Evolutionary conservation across 2,113 vertebrate genomes (phyloP), one percentile per base, ranked within the genome.

Genomic region (Solea senegalensis): DNA sequence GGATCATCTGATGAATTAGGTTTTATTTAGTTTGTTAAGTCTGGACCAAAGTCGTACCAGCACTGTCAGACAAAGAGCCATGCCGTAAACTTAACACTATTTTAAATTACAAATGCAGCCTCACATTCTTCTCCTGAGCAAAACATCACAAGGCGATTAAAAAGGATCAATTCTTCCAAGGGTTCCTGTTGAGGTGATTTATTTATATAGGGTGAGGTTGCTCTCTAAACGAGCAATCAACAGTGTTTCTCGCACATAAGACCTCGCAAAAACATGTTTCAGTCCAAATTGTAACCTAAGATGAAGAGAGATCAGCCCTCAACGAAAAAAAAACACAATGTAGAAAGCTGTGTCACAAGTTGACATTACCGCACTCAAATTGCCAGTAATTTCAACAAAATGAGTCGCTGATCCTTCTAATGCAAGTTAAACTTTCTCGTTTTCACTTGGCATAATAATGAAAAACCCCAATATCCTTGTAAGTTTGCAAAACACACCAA

Each of bases 191-290:
- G 66, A 60, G 43, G 43, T 65, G 58, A 69, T 72, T 70, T 71
- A 52, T 44, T 64, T 53, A 26, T 28, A 16, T 14, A 53, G 65
- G 57, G 16, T 43, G 49, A 45, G 60, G 59, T 15, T 52, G 52
- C 65, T 59, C 69, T 46, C 28, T n/a, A 15, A 75, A 73, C 65
- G 68, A 34, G 62, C 76, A 76, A 82, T 84, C 65, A 80, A 26
- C 43, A 74, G 79, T 49, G 40, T n/a, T 12, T 44, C 46, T 51
- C 55, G 34, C 10, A 58, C 8, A 21, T 55, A 7, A 28, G 27
- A 4, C 53, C 53, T 14, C 12, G 8, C 11, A 14, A 13, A 55
- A 54, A 53, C 26, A 27, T 8, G 10, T 46, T 51, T 26, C n/a
- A 11, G 21, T 34, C 27, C 56, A 60, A 46, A 64, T 27, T 27